These are phyloP conservation scores for Acleris cristana DNA, from an alignment of 2,888 invertebrate genomes.

Conservation along the genomic window DNA sequence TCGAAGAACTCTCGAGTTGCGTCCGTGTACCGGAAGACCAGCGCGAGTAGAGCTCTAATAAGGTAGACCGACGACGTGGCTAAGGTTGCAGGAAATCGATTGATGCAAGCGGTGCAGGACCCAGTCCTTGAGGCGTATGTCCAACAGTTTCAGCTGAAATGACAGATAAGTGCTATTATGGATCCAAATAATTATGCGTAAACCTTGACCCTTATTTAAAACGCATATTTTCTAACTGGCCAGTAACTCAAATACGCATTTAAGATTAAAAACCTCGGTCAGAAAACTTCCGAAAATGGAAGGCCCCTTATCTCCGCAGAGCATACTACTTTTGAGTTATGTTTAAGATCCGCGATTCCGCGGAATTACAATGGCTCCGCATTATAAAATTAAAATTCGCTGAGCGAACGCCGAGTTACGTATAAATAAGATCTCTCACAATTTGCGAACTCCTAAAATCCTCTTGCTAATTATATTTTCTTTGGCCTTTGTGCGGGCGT, in stretches of 20 bases:
- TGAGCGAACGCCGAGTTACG: conserved; percentile 60
- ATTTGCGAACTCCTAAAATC: conserved; percentile 65
- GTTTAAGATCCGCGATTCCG: conserved; percentile 41
- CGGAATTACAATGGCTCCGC: conserved; percentile 57
- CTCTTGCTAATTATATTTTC: conserved; percentile 68
- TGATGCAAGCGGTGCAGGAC: too few relatives aligned
- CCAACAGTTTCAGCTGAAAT: too few relatives aligned
- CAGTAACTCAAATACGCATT: conserved; percentile 18
- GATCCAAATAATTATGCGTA: background rate
- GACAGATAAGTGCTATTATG: too few relatives aligned
- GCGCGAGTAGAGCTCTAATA: too few relatives aligned
- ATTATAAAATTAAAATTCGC: conserved; percentile 73
- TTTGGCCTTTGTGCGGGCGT: conserved; percentile 44
- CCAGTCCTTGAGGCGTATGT: too few relatives aligned
- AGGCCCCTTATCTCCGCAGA: conserved; percentile 68
- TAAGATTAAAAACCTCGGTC: conserved; percentile 70
- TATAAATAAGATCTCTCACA: conserved; percentile 67
- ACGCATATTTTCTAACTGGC: conserved; percentile 10
- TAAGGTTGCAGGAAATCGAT: too few relatives aligned
- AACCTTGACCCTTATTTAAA: background rate
- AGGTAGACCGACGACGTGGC: too few relatives aligned
- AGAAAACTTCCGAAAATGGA: conserved; percentile 79
- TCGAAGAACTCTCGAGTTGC: too few relatives aligned
- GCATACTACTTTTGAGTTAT: conserved; percentile 74
- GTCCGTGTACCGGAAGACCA: too few relatives aligned